Evolutionary conservation across 2,797 vertebrate genomes (phyloP).

Genomic region (Pempheris klunzingeri): DNA sequence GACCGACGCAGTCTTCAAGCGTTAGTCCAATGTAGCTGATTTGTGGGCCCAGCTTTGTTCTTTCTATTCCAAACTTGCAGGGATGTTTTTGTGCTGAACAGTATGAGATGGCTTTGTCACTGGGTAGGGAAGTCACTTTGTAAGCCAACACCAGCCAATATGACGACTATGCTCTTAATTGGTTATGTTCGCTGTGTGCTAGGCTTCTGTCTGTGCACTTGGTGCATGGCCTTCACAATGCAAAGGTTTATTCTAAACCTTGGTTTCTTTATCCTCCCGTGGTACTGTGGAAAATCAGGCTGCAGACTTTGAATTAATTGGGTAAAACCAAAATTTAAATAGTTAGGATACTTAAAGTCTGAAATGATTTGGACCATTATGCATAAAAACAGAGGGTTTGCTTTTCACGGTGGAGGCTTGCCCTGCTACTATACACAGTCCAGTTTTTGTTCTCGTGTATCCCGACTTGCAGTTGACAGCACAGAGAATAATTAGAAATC

Average conservation of each 20-base stretch:
- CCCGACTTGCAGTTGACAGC: slow-evolving; percentile 16
- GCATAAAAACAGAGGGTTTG: slow-evolving; percentile 9
- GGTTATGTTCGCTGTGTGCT: slow-evolving; percentile 3
- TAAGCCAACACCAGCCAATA: slow-evolving; percentile 1
- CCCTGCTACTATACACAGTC: slow-evolving; percentile 6
- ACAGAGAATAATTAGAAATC: slow-evolving; percentile 29
- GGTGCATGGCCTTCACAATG: neutral
- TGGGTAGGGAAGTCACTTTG: neutral
- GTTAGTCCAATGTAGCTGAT: neutral
- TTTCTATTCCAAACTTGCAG: slow-evolving; percentile 6
- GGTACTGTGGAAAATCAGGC: slow-evolving; percentile 27
- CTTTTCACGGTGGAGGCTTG: slow-evolving; percentile 1
- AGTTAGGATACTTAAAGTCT: slow-evolving; percentile 25
- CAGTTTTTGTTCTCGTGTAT: neutral
- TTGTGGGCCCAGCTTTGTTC: slow-evolving; percentile 10
- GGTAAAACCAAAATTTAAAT: slow-evolving; percentile 31
- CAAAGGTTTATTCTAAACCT: slow-evolving; percentile 26
- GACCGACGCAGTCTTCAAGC: neutral
- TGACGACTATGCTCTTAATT: slow-evolving; percentile 17
- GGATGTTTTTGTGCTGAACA: slow-evolving; percentile 15
- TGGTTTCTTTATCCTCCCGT: slow-evolving; percentile 33
- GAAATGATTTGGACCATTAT: slow-evolving; percentile 29
- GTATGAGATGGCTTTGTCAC: slow-evolving; percentile 7
- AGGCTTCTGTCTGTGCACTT: neutral
- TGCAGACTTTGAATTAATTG: slow-evolving; percentile 34